Evolutionary conservation across 2,797 vertebrate genomes (phyloP).

Genomic region (Diceros bicornis): DNA sequence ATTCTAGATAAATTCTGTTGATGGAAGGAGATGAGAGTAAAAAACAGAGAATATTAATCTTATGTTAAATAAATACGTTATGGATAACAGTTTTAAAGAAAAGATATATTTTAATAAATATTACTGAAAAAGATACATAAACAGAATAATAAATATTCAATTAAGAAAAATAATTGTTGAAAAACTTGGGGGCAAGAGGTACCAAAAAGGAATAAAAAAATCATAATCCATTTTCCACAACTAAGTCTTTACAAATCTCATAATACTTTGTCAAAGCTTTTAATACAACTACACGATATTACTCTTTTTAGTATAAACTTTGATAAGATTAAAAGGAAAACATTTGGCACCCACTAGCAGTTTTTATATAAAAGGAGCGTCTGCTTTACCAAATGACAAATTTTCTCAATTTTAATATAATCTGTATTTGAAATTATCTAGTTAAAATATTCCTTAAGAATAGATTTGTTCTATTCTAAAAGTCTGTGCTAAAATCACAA

Average conservation of each 20-base stretch:
- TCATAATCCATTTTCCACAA: not conserved
- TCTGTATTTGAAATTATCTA: constrained; percentile 43
- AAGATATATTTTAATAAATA: not conserved
- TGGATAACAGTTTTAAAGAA: not conserved
- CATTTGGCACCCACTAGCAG: not conserved
- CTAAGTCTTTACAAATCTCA: not conserved
- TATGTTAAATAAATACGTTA: not conserved
- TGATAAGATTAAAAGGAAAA: constrained; percentile 60
- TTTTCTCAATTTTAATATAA: constrained; percentile 59
- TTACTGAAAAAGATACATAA: not conserved
- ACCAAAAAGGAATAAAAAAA: not conserved
- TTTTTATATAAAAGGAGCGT: not conserved
- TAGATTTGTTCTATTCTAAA: constrained; percentile 60
- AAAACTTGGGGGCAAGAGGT: not conserved
- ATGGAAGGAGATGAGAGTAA: not conserved
- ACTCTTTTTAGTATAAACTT: not conserved
- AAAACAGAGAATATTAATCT: not conserved
- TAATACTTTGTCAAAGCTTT: not conserved
- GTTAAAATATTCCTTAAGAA: constrained; percentile 63
- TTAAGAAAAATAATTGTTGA: not conserved
- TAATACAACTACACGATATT: not conserved
- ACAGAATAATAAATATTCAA: not conserved
- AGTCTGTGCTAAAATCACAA: not conserved
- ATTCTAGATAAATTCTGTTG: not conserved
- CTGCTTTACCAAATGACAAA: constrained; percentile 40